A percentile compares a stretch with the other conserved stretches of the same genome.
Conservation (phyloP, 1,140 invertebrate genomes). For the Microplitis demolitor region DNA sequence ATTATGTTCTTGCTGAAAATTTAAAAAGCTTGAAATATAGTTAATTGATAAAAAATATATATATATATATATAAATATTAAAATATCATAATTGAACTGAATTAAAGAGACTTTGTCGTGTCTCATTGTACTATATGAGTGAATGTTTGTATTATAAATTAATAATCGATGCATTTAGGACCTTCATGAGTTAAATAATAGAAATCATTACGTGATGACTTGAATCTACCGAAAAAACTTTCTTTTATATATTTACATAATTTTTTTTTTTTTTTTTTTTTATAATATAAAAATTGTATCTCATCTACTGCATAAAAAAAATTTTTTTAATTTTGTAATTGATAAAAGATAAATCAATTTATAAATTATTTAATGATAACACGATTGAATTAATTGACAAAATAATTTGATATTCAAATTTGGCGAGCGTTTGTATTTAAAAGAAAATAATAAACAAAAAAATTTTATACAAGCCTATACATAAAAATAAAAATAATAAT, state of each 20-base stretch:
- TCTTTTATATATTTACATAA: too few relatives aligned
- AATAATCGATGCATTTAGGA: too few relatives aligned
- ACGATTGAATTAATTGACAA: neutral
- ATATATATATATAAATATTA: slow-evolving; percentile 10
- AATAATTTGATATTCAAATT: neutral
- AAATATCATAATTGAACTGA: slow-evolving; percentile 16
- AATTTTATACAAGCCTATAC: slow-evolving; percentile 20
- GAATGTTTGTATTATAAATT: slow-evolving; percentile 21
- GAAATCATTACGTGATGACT: too few relatives aligned
- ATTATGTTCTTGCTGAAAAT: too few relatives aligned
- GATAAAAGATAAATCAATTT: neutral
- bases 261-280: too few relatives aligned
- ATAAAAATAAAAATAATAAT: neutral
- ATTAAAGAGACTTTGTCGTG: slow-evolving; percentile 12
- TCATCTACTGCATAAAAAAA: too few relatives aligned
- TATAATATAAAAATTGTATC: too few relatives aligned
- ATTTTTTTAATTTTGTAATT: too few relatives aligned
- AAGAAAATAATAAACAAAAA: neutral
- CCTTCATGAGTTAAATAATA: too few relatives aligned
- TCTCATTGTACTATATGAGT: slow-evolving; percentile 22
- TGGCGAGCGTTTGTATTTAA: neutral
- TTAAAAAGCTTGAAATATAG: neutral
- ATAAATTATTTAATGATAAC: neutral
- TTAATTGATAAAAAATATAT: neutral
- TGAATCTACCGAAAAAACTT: too few relatives aligned